phyloP scores from a whole-genome alignment of 2,113 vertebrate species.

The Cyprinodon variegatus region DNA sequence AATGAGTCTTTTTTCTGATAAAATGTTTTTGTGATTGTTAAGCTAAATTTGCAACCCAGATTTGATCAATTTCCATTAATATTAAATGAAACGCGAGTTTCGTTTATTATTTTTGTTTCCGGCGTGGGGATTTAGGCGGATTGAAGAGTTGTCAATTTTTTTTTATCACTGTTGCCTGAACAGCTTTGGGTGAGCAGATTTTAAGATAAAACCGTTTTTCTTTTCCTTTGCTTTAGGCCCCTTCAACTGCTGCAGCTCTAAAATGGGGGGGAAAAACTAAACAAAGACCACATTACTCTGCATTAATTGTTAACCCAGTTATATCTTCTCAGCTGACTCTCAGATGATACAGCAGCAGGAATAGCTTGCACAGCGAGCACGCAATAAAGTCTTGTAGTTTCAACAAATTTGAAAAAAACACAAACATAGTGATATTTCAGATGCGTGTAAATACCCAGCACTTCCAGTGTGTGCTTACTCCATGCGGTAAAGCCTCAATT shows the following conservation, averaged over 20 bases:
- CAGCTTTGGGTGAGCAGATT: neutral
- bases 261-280: neutral
- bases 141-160: neutral
- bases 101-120: neutral
- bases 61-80: neutral
- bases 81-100: neutral
- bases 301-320: constrained; percentile 6
- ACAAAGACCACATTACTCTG: neutral
- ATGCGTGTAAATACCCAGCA: constrained; percentile 14
- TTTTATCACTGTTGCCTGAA: neutral
- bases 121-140: neutral
- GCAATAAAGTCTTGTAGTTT: neutral
- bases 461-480: constrained; percentile 4
- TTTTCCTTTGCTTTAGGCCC: neutral
- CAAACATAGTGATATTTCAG: neutral
- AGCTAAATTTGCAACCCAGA: neutral
- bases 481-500: constrained; percentile 32
- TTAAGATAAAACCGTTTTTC: no score
- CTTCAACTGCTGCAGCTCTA: neutral
- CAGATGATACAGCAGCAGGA: constrained; percentile 31
- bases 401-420: constrained; percentile 10
- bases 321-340: constrained; percentile 49
- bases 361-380: constrained; percentile 3
- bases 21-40: neutral
- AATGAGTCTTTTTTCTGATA: no score